A percentile compares a stretch with the other conserved stretches of the same genome.
Evolutionary conservation across 2,888 invertebrate species (phyloP).

Genomic region (Drosophila differens): DNA sequence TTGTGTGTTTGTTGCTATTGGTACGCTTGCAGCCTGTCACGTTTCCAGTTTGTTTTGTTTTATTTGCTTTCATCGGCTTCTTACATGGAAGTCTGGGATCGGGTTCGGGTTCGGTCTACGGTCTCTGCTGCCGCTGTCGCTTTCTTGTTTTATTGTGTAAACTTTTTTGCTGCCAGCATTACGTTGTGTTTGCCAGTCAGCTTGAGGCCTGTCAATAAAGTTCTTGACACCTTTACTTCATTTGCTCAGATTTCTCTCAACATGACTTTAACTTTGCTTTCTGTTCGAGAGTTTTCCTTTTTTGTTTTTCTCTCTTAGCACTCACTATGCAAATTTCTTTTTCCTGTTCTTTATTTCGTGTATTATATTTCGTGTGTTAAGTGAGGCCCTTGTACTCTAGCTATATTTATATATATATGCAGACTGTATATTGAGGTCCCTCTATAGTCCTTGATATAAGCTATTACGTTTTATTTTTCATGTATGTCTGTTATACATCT

Average conservation of each 20-base stretch:
- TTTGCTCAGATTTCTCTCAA: slow-evolving; percentile 74
- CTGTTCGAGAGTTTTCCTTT: slow-evolving; percentile 43
- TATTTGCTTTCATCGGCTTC: slow-evolving; percentile 67
- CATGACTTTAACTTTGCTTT: slow-evolving; percentile 74
- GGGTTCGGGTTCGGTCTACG: slow-evolving; percentile 16
- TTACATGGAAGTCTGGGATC: slow-evolving; percentile 32
- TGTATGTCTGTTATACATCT: not conserved
- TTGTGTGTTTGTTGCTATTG: slow-evolving; percentile 34
- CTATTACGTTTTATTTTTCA: not conserved
- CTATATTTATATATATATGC: not conserved
- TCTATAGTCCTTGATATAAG: not conserved
- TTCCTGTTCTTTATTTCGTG: slow-evolving; percentile 10
- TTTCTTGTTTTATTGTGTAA: slow-evolving; percentile 50
- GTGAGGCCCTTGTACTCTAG: slow-evolving; percentile 19
- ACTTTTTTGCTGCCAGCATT: slow-evolving; percentile 48
- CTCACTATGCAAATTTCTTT: slow-evolving; percentile 53
- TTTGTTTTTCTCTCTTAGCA: slow-evolving; percentile 24
- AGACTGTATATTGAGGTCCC: not conserved
- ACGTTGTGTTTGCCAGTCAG: slow-evolving; percentile 57
- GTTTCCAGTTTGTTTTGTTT: slow-evolving; percentile 72
- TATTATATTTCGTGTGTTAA: slow-evolving; percentile 25
- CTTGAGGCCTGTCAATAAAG: slow-evolving; percentile 76
- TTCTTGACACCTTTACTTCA: slow-evolving; percentile 81
- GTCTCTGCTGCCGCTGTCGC: slow-evolving; percentile 14
- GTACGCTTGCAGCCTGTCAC: slow-evolving; percentile 63